These are phyloP conservation scores for Falco columbarius DNA, from an alignment of 2,797 vertebrate genomes.

Conservation along the genomic window DNA sequence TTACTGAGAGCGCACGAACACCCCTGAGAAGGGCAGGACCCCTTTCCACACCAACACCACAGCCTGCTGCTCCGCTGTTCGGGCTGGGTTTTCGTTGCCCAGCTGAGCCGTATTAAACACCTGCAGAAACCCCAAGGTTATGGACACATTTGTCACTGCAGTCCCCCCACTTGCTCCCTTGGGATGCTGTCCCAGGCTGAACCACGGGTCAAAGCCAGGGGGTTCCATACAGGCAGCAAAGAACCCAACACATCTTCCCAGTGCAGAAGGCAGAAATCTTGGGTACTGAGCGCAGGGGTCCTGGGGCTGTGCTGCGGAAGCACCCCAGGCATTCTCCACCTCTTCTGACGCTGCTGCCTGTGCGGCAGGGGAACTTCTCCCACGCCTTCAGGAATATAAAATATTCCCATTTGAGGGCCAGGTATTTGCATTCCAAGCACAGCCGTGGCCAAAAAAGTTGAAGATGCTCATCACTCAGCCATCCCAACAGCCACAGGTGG, in stretches of 20 bases:
- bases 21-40: not conserved
- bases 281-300: too few species aligned
- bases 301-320: fast-evolving
- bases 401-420: too few species aligned
- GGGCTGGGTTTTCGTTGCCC: not conserved
- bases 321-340: fast-evolving
- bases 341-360: not conserved
- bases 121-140: not conserved
- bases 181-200: not conserved
- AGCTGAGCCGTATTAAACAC: too few species aligned
- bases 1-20: fast-evolving
- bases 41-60: too few species aligned
- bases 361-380: not conserved
- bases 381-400: too few species aligned
- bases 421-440: not conserved
- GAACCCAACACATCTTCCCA: too few species aligned
- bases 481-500: not conserved
- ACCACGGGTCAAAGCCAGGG: too few species aligned
- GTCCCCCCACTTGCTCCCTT: fast-evolving
- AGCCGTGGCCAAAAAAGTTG: not conserved
- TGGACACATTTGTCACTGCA: not conserved
- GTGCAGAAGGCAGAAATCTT: not conserved
- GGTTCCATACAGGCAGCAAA: not conserved
- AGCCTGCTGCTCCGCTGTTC: not conserved
- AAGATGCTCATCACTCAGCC: not conserved